A percentile compares a stretch with the other conserved stretches of the same genome.
These are phyloP conservation scores for Thysanoteuthis rhombus DNA, from an alignment of 2,888 invertebrate genomes.

Conservation along the genomic window DNA sequence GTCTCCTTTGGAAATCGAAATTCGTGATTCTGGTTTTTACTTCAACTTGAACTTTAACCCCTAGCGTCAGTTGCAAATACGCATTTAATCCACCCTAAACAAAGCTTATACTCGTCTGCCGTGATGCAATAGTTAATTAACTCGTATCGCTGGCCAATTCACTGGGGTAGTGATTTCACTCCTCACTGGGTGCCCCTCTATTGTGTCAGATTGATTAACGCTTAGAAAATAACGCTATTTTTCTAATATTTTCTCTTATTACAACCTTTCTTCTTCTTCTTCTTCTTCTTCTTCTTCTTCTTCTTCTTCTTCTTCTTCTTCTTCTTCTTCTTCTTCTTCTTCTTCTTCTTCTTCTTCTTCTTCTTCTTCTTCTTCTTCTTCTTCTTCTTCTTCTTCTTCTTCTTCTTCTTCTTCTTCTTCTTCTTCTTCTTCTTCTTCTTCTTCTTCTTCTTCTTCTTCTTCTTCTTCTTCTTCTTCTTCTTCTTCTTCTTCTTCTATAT, in stretches of 20 bases:
- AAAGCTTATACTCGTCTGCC: too few relatives aligned
- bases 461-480: slow-evolving; percentile 19
- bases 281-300: not conserved
- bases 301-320: not conserved
- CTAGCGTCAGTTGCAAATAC: too few relatives aligned
- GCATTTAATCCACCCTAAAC: too few relatives aligned
- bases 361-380: not conserved
- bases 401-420: not conserved
- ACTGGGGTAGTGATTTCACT: too few relatives aligned
- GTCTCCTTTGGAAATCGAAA: too few relatives aligned
- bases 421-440: not conserved
- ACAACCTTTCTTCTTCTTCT: not conserved
- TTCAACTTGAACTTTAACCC: too few relatives aligned
- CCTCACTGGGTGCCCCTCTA: too few relatives aligned
- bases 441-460: not conserved
- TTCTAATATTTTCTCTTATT: not conserved
- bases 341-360: not conserved
- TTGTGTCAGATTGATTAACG: too few relatives aligned
- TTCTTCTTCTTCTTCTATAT: not conserved
- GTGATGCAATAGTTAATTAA: too few relatives aligned
- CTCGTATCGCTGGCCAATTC: too few relatives aligned
- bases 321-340: not conserved
- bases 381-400: not conserved
- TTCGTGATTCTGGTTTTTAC: too few relatives aligned
- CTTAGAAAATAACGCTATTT: too few relatives aligned